A percentile compares a stretch with the other conserved stretches of the same genome.
Conservation (phyloP, 2,113 vertebrate species). For the Odontophorus gujanensis region DNA sequence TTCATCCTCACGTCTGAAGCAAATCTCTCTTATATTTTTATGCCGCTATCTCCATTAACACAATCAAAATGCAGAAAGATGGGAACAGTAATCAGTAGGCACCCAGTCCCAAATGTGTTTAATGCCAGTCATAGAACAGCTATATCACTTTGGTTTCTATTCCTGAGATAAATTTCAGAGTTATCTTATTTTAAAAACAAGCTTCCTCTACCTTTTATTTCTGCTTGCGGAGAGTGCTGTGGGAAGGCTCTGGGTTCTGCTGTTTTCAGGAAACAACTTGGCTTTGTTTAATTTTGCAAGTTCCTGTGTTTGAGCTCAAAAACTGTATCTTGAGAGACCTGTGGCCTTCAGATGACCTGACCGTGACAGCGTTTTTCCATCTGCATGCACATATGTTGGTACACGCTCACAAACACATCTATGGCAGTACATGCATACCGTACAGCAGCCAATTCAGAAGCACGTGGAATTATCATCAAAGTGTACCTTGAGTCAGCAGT, state of each 20-base stretch:
- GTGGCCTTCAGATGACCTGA: neutral
- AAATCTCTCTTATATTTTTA: neutral
- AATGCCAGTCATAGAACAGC: neutral
- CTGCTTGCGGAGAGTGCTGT: neutral
- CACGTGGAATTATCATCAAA: neutral
- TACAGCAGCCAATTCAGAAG: neutral
- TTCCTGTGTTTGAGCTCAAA: neutral
- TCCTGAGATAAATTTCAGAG: neutral
- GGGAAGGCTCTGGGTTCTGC: neutral
- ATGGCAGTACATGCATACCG: neutral
- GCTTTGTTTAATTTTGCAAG: neutral
- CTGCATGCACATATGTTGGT: accelerated
- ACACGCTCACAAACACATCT: accelerated
- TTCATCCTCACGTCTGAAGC: neutral
- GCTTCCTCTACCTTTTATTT: neutral
- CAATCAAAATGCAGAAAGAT: neutral
- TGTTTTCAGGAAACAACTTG: neutral
- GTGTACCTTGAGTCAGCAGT: neutral
- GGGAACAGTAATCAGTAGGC: neutral
- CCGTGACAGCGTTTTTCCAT: neutral
- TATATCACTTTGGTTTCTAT: neutral
- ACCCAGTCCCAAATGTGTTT: accelerated
- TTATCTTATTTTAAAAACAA: neutral
- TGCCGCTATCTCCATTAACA: neutral
- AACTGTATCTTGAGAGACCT: neutral